A percentile compares a stretch with the other conserved stretches of the same genome.
Evolutionary conservation across 37 sponge, comb jelly and placozoan species (phyloP).

Genomic region (Petrosia ficiformis): DNA sequence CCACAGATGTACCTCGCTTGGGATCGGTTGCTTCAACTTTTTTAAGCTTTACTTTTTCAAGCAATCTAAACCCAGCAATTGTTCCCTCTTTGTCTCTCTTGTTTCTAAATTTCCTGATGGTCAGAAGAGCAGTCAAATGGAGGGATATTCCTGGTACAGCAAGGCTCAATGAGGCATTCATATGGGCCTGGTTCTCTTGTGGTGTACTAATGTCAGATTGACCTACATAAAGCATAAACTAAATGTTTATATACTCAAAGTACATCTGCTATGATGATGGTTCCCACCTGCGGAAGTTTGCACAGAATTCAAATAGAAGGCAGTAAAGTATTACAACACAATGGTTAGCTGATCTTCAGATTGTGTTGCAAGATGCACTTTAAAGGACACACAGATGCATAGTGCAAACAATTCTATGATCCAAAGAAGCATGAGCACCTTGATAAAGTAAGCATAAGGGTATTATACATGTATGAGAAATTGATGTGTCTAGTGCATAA

Average conservation of each 20-base stretch:
- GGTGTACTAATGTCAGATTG: background rate
- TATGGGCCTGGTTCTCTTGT: background rate
- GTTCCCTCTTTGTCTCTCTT: conserved; percentile 27
- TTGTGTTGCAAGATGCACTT: too few species aligned
- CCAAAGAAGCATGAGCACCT: too few species aligned
- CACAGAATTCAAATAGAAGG: background rate
- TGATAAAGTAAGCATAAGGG: too few species aligned
- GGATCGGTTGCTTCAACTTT: conserved; percentile 1
- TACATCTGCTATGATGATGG: conserved; percentile 52
- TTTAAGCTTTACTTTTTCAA: conserved; percentile 17
- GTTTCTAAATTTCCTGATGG: conserved; percentile 4
- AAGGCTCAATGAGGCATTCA: background rate
- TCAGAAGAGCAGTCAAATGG: conserved; percentile 11
- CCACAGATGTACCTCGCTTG: conserved; percentile 6
- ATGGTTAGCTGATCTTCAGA: too few species aligned
- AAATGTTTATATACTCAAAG: too few species aligned
- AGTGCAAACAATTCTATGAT: too few species aligned
- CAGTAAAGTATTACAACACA: too few species aligned
- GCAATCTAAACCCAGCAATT: background rate
- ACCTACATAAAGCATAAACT: too few species aligned
- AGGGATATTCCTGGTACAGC: conserved; percentile 11
- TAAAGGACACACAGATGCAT: too few species aligned
- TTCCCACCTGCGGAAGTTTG: conserved; percentile 19
- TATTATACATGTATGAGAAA: too few species aligned
- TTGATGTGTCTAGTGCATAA: too few species aligned